Evolutionary conservation across 2,113 vertebrate species (phyloP).

Genomic region (Microcebus jonahi): DNA sequence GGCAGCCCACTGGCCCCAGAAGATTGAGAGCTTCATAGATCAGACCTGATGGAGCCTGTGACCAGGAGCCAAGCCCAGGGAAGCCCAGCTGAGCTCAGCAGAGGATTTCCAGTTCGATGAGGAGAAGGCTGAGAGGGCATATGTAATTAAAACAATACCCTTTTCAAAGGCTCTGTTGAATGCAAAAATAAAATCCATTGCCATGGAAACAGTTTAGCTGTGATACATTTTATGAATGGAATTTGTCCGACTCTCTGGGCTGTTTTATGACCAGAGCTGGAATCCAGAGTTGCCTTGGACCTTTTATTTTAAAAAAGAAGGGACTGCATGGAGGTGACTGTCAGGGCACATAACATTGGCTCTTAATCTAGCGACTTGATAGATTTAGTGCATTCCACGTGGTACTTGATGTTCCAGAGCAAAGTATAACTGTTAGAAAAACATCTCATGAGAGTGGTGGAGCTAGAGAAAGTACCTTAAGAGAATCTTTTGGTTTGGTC

Average conservation of each 20-base stretch:
- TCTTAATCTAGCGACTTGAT: neutral
- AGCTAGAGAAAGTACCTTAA: neutral
- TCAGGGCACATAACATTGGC: neutral
- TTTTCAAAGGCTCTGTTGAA: neutral
- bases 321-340: neutral
- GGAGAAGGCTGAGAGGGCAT: neutral
- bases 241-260: conserved; percentile 9
- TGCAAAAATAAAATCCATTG: neutral
- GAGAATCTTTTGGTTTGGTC: neutral
- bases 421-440: neutral
- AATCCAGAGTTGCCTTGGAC: neutral
- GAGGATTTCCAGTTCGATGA: neutral
- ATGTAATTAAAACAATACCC: neutral
- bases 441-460: neutral
- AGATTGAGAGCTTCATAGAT: neutral
- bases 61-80: neutral
- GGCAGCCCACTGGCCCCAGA: neutral
- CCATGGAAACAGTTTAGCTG: neutral
- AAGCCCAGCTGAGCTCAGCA: neutral
- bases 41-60: neutral
- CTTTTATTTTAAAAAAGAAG: conserved; percentile 33
- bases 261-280: neutral
- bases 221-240: conserved; percentile 19
- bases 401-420: neutral
- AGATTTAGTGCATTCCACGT: neutral